Evolutionary conservation across 1,140 invertebrate species (phyloP).

Genomic region (Ips typographus): DNA sequence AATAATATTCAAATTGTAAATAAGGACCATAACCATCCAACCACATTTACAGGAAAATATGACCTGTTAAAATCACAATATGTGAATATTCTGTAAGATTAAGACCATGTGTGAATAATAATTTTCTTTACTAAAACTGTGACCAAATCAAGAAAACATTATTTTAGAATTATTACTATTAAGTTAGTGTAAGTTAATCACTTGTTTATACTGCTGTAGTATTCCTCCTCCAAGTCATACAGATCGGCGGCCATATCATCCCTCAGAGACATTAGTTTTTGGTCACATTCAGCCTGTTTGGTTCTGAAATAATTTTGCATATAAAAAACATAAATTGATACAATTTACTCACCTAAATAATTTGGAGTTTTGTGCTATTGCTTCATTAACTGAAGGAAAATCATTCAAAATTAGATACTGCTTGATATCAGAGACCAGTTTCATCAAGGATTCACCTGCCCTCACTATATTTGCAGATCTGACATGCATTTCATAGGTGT

Average conservation of each 20-base stretch:
- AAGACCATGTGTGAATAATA: no score
- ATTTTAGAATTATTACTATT: no score
- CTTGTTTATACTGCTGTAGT: conserved; percentile 94
- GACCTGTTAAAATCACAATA: background rate
- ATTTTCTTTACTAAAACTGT: no score
- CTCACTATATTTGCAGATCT: conserved; percentile 91
- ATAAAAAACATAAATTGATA: background rate
- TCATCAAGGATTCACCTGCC: conserved; percentile 94
- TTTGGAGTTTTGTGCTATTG: conserved; percentile 88
- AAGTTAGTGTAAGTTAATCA: conserved; percentile 44
- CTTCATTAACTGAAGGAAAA: conserved; percentile 95
- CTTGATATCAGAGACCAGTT: conserved; percentile 94
- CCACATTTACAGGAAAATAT: background rate
- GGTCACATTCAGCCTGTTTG: conserved; percentile 90
- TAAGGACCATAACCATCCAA: background rate
- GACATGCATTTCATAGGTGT: conserved; percentile 96
- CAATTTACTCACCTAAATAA: conserved; percentile 60
- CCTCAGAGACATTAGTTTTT: conserved; percentile 85
- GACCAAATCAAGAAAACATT: no score
- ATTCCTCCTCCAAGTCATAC: conserved; percentile 96
- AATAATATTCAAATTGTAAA: background rate
- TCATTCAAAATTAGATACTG: conserved; percentile 96
- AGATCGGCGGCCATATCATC: conserved; percentile 95
- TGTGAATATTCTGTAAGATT: background rate
- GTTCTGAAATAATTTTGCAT: conserved; percentile 54